Evolutionary conservation across 2,797 vertebrate species (phyloP).

Genomic region (Crocidura indochinensis): DNA sequence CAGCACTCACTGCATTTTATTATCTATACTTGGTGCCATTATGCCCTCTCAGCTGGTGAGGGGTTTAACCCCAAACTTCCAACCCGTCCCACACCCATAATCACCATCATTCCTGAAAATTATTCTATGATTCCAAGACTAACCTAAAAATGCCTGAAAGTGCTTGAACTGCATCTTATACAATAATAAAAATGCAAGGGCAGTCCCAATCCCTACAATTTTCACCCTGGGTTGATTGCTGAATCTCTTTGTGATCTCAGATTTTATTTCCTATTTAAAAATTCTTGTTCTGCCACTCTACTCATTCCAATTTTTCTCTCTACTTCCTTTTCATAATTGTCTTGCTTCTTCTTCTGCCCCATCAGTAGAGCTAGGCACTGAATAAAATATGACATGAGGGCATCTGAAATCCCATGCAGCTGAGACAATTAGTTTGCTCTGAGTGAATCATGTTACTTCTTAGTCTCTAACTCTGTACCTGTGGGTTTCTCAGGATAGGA

Average conservation of each 20-base stretch:
- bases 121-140: not conserved
- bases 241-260: not conserved
- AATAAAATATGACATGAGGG: not conserved
- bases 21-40: not conserved
- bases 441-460: not conserved
- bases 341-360: not conserved
- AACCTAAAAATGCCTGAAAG: not conserved
- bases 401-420: not conserved
- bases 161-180: not conserved
- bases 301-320: not conserved
- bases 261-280: not conserved
- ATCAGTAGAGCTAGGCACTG: not conserved
- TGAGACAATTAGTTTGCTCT: not conserved
- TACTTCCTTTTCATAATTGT: conserved; percentile 18
- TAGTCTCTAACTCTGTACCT: not conserved
- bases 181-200: not conserved
- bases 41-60: not conserved
- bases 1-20: not conserved
- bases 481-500: not conserved
- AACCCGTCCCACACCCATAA: no score
- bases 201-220: not conserved
- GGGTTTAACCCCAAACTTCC: not conserved
- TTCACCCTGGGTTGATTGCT: not conserved
- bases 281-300: not conserved
- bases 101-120: not conserved